phyloP scores from a whole-genome alignment of 2,797 vertebrate species.

The Mustela erminea region DNA sequence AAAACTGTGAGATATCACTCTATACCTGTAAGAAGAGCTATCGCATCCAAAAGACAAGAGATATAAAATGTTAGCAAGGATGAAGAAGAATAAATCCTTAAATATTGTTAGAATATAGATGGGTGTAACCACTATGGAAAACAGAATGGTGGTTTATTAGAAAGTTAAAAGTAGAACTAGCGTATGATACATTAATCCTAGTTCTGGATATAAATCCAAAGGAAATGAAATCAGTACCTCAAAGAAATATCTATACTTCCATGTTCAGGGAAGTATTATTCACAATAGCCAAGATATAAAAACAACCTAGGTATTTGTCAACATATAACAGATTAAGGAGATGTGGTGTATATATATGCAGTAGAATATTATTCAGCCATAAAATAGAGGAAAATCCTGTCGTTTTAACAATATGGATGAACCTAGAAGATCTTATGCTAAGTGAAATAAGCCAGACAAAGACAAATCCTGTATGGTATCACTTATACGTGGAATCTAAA shows the following conservation, averaged over 20 bases:
- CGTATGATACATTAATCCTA: not conserved
- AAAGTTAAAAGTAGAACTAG: not conserved
- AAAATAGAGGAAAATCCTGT: not conserved
- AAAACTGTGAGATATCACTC: not conserved
- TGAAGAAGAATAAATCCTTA: not conserved
- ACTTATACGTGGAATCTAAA: not conserved
- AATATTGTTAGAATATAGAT: not conserved
- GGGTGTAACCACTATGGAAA: not conserved
- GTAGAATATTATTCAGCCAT: not conserved
- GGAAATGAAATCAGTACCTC: not conserved
- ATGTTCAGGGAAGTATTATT: not conserved
- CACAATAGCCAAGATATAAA: not conserved
- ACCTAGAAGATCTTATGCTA: not conserved
- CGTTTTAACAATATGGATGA: not conserved
- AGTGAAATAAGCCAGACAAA: not conserved
- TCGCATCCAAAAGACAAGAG: not conserved
- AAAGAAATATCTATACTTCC: not conserved
- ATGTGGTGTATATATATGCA: not conserved
- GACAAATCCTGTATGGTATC: not conserved
- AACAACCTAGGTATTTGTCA: not conserved
- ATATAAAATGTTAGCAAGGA: not conserved
- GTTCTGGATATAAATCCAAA: not conserved
- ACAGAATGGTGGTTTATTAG: not conserved
- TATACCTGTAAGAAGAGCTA: not conserved
- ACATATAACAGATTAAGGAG: not conserved